Conservation (phyloP, 2,888 invertebrate species). For the Cantharis rustica region DNA sequence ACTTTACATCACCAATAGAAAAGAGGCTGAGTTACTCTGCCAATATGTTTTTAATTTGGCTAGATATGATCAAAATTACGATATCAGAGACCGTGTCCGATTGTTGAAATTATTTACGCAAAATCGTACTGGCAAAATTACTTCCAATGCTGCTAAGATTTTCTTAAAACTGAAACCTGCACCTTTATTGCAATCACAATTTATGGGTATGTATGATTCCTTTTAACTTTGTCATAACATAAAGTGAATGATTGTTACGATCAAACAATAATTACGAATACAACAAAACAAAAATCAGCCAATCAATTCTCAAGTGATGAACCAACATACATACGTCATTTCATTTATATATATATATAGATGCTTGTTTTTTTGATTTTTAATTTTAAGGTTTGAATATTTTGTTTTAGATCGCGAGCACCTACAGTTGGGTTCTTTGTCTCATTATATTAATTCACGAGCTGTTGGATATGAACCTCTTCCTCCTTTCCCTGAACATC, state of each 20-base stretch:
- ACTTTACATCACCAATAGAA: slow-evolving; percentile 84
- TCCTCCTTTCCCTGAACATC: slow-evolving; percentile 78
- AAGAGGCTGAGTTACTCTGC: slow-evolving; percentile 83
- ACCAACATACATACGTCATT: too few relatives aligned
- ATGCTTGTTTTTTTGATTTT: too few relatives aligned
- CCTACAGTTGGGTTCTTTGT: slow-evolving; percentile 92
- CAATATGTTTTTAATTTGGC: slow-evolving; percentile 94
- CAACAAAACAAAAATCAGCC: too few relatives aligned
- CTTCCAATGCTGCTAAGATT: slow-evolving; percentile 75
- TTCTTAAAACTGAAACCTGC: slow-evolving; percentile 94
- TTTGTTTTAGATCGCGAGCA: slow-evolving; percentile 69
- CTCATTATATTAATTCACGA: slow-evolving; percentile 88
- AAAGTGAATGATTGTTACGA: too few relatives aligned
- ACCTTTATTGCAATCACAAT: slow-evolving; percentile 84
- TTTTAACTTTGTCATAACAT: background rate
- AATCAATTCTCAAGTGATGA: too few relatives aligned
- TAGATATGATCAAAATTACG: slow-evolving; percentile 96
- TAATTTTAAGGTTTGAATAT: too few relatives aligned
- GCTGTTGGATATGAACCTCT: slow-evolving; percentile 89
- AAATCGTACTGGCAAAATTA: slow-evolving; percentile 59
- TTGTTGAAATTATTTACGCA: slow-evolving; percentile 84
- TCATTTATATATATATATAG: too few relatives aligned
- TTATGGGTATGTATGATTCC: slow-evolving; percentile 63
- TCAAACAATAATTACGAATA: too few relatives aligned
- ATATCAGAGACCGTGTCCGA: slow-evolving; percentile 93